Conservation (phyloP, 2,797 vertebrate species). For the Adrianichthys oophorus region DNA sequence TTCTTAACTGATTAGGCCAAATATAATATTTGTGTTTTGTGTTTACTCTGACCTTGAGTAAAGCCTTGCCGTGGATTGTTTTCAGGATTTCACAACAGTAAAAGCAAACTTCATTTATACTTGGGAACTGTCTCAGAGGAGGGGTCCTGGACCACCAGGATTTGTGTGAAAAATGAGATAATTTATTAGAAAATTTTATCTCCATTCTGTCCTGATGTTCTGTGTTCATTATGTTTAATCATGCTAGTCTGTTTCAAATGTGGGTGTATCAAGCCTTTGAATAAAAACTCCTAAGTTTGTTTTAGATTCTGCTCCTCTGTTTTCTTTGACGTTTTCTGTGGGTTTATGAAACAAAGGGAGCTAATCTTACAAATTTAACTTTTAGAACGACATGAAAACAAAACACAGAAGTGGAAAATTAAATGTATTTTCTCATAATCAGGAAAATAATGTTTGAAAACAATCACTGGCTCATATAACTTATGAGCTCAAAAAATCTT, state of each 20-base stretch:
- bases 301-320: no score
- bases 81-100: slow-evolving; percentile 31
- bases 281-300: not conserved
- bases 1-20: slow-evolving; percentile 18
- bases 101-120: slow-evolving; percentile 8
- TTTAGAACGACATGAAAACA: no score
- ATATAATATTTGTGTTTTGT: slow-evolving; percentile 31
- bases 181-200: slow-evolving; percentile 21
- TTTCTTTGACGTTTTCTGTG: no score
- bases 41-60: slow-evolving; percentile 33
- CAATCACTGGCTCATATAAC: no score
- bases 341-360: no score
- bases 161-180: slow-evolving; percentile 17
- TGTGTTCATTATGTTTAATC: slow-evolving; percentile 8
- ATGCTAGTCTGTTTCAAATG: slow-evolving; percentile 9
- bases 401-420: no score
- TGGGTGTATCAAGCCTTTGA: slow-evolving; percentile 1
- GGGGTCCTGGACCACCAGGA: slow-evolving; percentile 21
- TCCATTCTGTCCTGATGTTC: slow-evolving; percentile 1
- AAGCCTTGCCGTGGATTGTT: slow-evolving; percentile 9
- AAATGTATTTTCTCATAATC: no score
- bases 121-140: not conserved
- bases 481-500: no score
- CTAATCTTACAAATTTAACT: no score
- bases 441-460: no score